phyloP scores from a whole-genome alignment of 2,113 vertebrate genomes.

The Climacteris rufus region DNA sequence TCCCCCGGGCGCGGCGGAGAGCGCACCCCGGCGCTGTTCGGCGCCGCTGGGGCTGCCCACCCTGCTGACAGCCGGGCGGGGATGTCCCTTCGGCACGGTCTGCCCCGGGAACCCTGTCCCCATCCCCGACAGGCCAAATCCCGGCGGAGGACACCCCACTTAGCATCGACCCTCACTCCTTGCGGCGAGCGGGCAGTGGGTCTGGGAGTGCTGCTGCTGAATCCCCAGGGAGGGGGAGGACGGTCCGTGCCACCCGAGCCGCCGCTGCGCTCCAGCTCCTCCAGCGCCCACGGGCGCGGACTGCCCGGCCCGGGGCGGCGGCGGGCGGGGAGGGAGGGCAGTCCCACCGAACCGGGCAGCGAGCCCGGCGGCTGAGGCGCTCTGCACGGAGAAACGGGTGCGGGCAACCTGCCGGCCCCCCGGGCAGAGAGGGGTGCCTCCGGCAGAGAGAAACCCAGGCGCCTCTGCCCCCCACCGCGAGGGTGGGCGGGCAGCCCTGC shows the following conservation, averaged over 20 bases:
- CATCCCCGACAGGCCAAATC: neutral
- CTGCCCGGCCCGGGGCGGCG: neutral
- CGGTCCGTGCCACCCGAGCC: neutral
- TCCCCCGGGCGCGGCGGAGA: neutral
- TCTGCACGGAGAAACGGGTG: neutral
- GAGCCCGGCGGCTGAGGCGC: neutral
- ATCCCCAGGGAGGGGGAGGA: too few relatives aligned
- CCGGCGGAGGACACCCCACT: neutral
- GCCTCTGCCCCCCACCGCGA: neutral
- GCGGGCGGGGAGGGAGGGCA: too few relatives aligned
- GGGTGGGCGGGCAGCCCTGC: neutral
- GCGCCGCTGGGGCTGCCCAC: too few relatives aligned
- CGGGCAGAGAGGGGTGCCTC: neutral
- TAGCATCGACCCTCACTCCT: neutral
- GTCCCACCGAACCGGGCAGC: rapidly evolving
- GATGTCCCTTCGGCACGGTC: neutral
- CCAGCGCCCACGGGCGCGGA: neutral
- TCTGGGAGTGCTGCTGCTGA: neutral
- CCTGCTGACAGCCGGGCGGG: neutral
- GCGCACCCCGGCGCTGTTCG: too few relatives aligned
- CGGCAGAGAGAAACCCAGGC: neutral
- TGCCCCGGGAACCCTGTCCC: neutral
- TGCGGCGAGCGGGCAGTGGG: neutral
- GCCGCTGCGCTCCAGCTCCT: neutral
- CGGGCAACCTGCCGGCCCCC: neutral